phyloP scores from a whole-genome alignment of 2,888 invertebrate genomes.

The Zhuqinia jingwanae region DNA sequence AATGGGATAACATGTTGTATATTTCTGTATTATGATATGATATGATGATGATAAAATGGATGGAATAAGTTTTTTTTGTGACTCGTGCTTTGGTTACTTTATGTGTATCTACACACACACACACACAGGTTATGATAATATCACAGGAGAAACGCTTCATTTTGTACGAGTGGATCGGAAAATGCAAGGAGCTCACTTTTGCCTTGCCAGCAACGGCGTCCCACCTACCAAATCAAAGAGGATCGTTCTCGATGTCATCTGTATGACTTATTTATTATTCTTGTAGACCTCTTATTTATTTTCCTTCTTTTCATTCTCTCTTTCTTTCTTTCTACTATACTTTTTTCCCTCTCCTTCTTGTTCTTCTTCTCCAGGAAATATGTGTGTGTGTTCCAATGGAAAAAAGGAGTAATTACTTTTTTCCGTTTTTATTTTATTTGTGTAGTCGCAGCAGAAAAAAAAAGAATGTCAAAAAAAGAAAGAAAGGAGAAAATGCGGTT shows the following conservation, averaged over 20 bases:
- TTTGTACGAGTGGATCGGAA: constrained; percentile 91
- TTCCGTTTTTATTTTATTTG: constrained; percentile 33
- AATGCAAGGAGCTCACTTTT: constrained; percentile 84
- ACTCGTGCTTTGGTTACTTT: constrained; percentile 74
- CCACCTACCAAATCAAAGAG: constrained; percentile 78
- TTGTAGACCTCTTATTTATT: constrained; percentile 31
- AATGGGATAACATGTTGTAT: not conserved
- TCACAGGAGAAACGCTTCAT: constrained; percentile 88
- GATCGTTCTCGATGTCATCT: constrained; percentile 74
- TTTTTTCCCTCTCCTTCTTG: not conserved
- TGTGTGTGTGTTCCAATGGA: constrained; percentile 44
- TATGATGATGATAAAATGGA: constrained; percentile 76
- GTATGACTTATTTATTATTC: constrained; percentile 73
- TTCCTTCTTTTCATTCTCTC: constrained; percentile 9
- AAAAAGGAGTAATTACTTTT: constrained; percentile 46
- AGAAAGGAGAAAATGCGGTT: not conserved
- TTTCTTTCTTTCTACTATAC: constrained; percentile 4
- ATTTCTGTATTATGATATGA: constrained; percentile 7
- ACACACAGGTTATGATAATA: constrained; percentile 83
- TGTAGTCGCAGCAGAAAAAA: constrained; percentile 22
- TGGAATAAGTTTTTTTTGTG: constrained; percentile 76
- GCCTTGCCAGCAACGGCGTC: constrained; percentile 90
- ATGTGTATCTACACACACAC: not conserved
- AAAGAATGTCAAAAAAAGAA: not conserved
- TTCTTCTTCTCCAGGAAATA: constrained; percentile 46